Percentiles rank a stretch among this genome's conserved stretches.
Evolutionary conservation across 2,797 vertebrate species (phyloP).

Genomic region (Myotis myotis): DNA sequence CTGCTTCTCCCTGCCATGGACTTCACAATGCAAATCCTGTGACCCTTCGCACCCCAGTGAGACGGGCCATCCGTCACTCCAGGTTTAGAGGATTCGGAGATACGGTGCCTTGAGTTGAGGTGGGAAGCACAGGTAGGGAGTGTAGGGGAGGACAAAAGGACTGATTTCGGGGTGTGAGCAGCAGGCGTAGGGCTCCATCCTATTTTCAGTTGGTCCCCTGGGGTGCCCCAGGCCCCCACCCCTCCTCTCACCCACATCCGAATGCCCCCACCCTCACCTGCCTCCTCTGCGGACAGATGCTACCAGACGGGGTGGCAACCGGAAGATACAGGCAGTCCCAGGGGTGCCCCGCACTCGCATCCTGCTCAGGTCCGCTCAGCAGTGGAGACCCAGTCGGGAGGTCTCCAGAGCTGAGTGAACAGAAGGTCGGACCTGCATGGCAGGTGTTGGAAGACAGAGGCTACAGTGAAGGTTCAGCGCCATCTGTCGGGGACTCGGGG

Average conservation of each 20-base stretch:
- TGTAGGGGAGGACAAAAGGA: background rate
- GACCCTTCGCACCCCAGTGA: background rate
- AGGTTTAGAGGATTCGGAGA: background rate
- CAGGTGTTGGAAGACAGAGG: background rate
- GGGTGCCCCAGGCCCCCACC: background rate
- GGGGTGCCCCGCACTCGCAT: background rate
- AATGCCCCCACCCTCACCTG: background rate
- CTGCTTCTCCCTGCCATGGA: background rate
- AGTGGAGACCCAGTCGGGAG: background rate
- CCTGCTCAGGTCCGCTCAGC: background rate
- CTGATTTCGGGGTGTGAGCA: background rate
- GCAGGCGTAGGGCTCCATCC: background rate
- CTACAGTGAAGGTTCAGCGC: slow-evolving; percentile 81
- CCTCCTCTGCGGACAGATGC: background rate
- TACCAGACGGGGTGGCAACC: background rate
- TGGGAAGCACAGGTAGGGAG: no score
- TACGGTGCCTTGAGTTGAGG: background rate
- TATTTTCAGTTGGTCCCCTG: background rate
- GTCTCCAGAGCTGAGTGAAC: background rate
- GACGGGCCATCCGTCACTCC: background rate
- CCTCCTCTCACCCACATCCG: background rate
- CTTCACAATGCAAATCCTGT: background rate
- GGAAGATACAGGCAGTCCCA: background rate
- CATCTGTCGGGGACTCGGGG: slow-evolving; percentile 77
- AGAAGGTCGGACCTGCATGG: background rate